Conservation (phyloP, 2,888 invertebrate species). For the Synergus itoensis region DNA sequence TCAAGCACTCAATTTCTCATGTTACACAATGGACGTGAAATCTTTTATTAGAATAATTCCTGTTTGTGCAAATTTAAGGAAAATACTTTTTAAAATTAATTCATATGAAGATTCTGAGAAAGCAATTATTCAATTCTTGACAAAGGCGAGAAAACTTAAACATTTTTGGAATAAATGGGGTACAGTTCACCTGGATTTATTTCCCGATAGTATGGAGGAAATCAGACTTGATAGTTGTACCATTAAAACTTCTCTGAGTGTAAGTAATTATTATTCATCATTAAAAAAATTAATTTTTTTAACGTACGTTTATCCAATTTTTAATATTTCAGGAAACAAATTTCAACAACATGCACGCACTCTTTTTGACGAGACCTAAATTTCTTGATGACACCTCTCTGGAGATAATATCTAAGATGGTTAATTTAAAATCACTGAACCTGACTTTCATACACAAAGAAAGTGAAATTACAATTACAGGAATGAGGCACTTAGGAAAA, state of each 20-base stretch:
- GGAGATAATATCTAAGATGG: background rate
- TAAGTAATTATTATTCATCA: background rate
- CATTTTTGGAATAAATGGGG: background rate
- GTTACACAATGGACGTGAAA: background rate
- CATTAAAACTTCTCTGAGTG: background rate
- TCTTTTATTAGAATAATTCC: background rate
- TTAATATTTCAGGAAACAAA: background rate
- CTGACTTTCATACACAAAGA: background rate
- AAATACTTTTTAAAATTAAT: background rate
- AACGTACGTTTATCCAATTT: background rate
- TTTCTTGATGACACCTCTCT: background rate
- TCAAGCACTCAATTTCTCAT: background rate
- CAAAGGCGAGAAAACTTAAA: background rate
- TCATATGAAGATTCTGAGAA: background rate
- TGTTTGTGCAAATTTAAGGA: background rate
- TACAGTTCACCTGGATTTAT: background rate
- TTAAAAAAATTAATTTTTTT: background rate
- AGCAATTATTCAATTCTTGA: background rate
- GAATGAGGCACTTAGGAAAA: background rate
- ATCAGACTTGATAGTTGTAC: background rate
- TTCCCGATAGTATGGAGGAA: background rate
- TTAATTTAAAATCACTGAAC: background rate
- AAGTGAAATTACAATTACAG: background rate
- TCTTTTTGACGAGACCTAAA: background rate
- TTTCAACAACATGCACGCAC: slow-evolving; percentile 7